These are phyloP conservation scores for Diabrotica virgifera DNA, from an alignment of 1,140 invertebrate genomes.

Conservation along the genomic window DNA sequence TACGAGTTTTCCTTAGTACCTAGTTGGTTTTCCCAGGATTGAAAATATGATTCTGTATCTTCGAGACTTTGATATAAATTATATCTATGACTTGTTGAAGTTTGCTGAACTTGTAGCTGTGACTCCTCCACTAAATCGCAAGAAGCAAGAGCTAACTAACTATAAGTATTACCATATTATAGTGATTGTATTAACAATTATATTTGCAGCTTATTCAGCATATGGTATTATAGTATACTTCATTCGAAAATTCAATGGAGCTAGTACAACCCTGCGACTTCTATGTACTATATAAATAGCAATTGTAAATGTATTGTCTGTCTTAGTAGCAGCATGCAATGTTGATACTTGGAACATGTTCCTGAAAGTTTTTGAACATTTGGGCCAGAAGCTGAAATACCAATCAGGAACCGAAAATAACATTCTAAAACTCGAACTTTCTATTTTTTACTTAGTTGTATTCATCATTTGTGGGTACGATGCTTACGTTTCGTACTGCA, in stretches of 20 bases:
- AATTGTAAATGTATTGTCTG: slow-evolving; percentile 2
- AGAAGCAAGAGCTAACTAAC: not conserved
- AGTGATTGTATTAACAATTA: not conserved
- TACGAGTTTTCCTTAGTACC: no score
- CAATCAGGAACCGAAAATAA: not conserved
- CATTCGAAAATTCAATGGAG: not conserved
- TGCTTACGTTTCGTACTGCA: slow-evolving; percentile 5
- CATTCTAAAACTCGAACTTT: slow-evolving; percentile 8
- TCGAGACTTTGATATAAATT: slow-evolving; percentile 9
- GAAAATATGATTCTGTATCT: not conserved
- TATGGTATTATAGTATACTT: slow-evolving; percentile 11
- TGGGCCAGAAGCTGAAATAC: slow-evolving; percentile 11
- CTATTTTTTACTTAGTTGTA: not conserved
- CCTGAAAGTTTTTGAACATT: slow-evolving; percentile 6
- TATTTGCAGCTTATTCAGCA: not conserved
- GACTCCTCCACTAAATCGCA: slow-evolving; percentile 1
- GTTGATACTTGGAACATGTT: slow-evolving; percentile 8
- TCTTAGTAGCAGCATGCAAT: slow-evolving; percentile 1
- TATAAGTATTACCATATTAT: slow-evolving; percentile 6
- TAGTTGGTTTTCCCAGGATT: not conserved
- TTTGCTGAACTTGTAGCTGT: slow-evolving; percentile 8
- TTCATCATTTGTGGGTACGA: slow-evolving; percentile 7
- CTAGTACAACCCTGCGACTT: not conserved
- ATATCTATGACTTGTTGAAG: slow-evolving; percentile 1
- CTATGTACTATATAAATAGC: not conserved